Evolutionary conservation across 2,888 invertebrate species (phyloP).

Genomic region (Corbicula japonica): DNA sequence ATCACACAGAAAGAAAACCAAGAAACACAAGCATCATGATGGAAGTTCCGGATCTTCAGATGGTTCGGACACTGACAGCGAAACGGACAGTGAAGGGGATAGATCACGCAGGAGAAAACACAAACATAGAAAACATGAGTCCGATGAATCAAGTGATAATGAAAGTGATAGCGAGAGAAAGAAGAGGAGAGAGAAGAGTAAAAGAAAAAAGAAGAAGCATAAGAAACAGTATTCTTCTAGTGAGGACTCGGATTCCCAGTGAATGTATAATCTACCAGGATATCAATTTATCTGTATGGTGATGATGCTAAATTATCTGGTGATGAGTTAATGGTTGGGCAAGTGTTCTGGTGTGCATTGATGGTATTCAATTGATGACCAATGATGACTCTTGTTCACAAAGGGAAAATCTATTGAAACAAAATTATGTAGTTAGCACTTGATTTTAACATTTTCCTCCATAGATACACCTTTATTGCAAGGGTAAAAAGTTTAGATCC

Average conservation of each 20-base stretch:
- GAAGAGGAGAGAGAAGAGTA: slow-evolving; percentile 46
- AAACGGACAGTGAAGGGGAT: slow-evolving; percentile 4
- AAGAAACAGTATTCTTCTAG: slow-evolving; percentile 30
- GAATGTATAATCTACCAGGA: too few species aligned
- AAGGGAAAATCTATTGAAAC: too few species aligned
- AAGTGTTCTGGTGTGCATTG: too few species aligned
- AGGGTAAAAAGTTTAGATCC: too few species aligned
- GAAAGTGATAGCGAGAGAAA: slow-evolving; percentile 37
- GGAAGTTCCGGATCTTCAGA: slow-evolving; percentile 23
- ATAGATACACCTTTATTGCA: too few species aligned
- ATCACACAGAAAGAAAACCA: slow-evolving; percentile 64
- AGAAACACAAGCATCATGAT: slow-evolving; percentile 41
- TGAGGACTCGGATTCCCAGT: slow-evolving; percentile 20
- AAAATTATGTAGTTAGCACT: too few species aligned
- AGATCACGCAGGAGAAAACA: slow-evolving; percentile 18
- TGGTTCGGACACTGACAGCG: slow-evolving; percentile 28
- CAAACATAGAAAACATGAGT: slow-evolving; percentile 26
- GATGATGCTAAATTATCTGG: too few species aligned
- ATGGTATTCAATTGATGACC: too few species aligned
- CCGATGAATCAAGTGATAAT: slow-evolving; percentile 39
- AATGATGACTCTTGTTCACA: too few species aligned
- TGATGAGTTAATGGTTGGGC: too few species aligned
- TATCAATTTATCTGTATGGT: too few species aligned
- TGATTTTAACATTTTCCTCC: too few species aligned
- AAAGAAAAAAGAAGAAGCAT: slow-evolving; percentile 48